Base-by-base conservation (phyloP, 2,113 vertebrate genomes). In the Limanda limanda region DNA sequence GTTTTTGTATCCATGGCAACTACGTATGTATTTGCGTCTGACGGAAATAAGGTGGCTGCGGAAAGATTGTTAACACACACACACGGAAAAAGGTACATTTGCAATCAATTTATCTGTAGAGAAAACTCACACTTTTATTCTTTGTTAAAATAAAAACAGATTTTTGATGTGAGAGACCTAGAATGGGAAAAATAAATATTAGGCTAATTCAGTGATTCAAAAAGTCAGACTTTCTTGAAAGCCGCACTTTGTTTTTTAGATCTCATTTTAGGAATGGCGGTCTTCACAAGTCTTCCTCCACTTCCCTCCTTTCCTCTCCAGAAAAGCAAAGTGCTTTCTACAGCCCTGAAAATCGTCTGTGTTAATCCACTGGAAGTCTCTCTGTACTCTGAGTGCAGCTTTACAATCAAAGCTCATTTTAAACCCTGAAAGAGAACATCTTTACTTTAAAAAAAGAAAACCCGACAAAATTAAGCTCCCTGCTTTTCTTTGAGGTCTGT, bases 361-460 rank as follows among this genome's bases (percentile, higher is more conserved):
- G 60, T 70, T 86, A 86, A 87, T 87, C 82, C 81, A 83, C 67
- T 58, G n/a, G 69, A 81, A 85, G 86, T 20, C 18, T 77, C 42
- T 76, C 73, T 15, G 57, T 74, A 58, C 82, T 68, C 23, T 59
- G 66, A 79, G 63, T 20, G 5, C 51, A 76, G 82, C 81, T 91
- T 88, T 83, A 80, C 81, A 85, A 87, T 87, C 82, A 90, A 79
- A 88, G 87, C 64, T 65, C 6, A 68, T 82, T 75, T 86, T 74
- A 91, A 35, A 86, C 71, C 85, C 77, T 84, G 78, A 88, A 88
- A 88, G 69, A 89, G 62, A 59, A 14, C 2, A 21, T 85, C 74
- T 88, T 71, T 88, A 81, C 65, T 79, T 77, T 17, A 74, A 70
- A 72, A 71, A 71, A 54, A 7, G 3, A 31, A 31, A 31, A 31